Evolutionary conservation across 2,888 invertebrate species (phyloP).

Genomic region (Phengaris alcon): DNA sequence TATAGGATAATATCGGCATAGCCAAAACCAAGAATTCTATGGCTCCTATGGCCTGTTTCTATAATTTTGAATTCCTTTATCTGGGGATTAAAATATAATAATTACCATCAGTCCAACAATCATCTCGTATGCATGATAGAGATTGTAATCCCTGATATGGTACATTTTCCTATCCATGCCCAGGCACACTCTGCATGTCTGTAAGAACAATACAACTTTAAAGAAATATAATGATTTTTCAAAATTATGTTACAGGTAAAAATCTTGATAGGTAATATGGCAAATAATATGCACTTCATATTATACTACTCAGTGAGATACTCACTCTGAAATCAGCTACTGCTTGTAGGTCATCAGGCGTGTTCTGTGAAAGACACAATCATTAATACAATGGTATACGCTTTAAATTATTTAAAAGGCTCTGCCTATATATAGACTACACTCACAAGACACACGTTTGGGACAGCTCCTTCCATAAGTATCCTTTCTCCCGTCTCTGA

Average conservation of each 20-base stretch:
- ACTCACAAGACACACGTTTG: conserved; percentile 1
- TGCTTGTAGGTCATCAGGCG: conserved; percentile 11
- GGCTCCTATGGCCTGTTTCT: too few relatives aligned
- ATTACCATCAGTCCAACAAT: conserved; percentile 22
- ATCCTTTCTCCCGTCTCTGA: conserved; percentile 10
- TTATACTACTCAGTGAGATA: not conserved
- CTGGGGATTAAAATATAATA: not conserved
- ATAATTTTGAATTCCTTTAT: too few relatives aligned
- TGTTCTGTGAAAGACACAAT: conserved; percentile 5
- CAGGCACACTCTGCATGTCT: conserved; percentile 29
- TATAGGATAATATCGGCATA: too few relatives aligned
- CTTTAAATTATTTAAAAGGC: not conserved
- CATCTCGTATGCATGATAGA: conserved; percentile 15
- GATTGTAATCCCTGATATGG: conserved; percentile 17
- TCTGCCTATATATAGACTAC: not conserved
- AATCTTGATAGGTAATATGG: not conserved
- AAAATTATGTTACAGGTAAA: too few relatives aligned
- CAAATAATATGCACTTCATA: not conserved
- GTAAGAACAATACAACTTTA: not conserved
- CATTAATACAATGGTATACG: not conserved
- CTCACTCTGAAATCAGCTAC: conserved; percentile 21
- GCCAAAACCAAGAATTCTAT: too few relatives aligned
- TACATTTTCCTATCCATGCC: conserved; percentile 26
- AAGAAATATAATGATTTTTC: not conserved
- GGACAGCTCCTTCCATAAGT: conserved; percentile 15